A percentile compares a stretch with the other conserved stretches of the same genome.
These are phyloP conservation scores for roundworm (Caenorhabditis elegans) DNA, from an alignment of 1,140 invertebrate genomes.

Conservation along the genomic window WBcel235 BX284602.5:10793501-10794000, in stretches of 20 bases:
- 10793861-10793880: background rate
- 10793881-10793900: background rate
- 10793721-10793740: background rate
- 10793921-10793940: background rate
- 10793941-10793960: background rate
- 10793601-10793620: no score
- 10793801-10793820: no score
- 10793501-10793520: no score
- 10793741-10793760: background rate
- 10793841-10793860: background rate
- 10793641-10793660: no score
- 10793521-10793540: no score
- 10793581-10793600: no score
- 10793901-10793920: background rate
- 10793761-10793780: no score
- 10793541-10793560: no score
- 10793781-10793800: no score
- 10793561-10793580: no score
- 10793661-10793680: constrained; percentile 1
- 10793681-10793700: background rate
- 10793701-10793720: background rate
- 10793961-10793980: background rate
- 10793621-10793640: no score
- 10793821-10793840: background rate
- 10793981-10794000: background rate